A percentile compares a stretch with the other conserved stretches of the same genome.
Evolutionary conservation across 2,888 invertebrate genomes (phyloP).

Genomic region (Watsonalla cultraria): DNA sequence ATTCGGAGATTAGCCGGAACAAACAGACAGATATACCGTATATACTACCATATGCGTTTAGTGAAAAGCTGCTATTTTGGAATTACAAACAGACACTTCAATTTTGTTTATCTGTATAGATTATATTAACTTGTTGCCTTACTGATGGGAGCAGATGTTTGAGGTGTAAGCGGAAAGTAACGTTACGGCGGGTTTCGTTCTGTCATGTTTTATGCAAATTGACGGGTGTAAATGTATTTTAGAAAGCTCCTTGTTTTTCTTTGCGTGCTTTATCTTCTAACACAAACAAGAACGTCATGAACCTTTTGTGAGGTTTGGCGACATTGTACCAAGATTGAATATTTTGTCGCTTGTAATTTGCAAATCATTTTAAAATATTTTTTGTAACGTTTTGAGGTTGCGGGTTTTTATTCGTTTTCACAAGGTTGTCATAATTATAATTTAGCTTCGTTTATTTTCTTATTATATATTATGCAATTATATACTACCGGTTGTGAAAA

Average conservation of each 20-base stretch:
- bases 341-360: background rate
- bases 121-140: slow-evolving; percentile 6
- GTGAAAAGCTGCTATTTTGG: too few relatives aligned
- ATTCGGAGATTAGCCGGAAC: too few relatives aligned
- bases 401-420: too few relatives aligned
- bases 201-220: slow-evolving; percentile 52
- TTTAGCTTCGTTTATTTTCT: too few relatives aligned
- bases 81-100: too few relatives aligned
- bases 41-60: too few relatives aligned
- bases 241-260: slow-evolving; percentile 26
- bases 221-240: slow-evolving; percentile 38
- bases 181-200: slow-evolving; percentile 28
- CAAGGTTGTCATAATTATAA: too few relatives aligned
- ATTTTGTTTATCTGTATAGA: too few relatives aligned
- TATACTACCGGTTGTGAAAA: too few relatives aligned
- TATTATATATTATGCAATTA: too few relatives aligned
- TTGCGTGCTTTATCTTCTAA: slow-evolving; percentile 33
- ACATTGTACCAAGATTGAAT: background rate
- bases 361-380: background rate
- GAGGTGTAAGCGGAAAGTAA: slow-evolving; percentile 24
- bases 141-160: slow-evolving; percentile 14
- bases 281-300: background rate
- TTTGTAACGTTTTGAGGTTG: too few relatives aligned
- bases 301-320: background rate
- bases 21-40: too few relatives aligned